Evolutionary conservation across 2,888 invertebrate species (phyloP).

Genomic region (Dromius quadrimaculatus): DNA sequence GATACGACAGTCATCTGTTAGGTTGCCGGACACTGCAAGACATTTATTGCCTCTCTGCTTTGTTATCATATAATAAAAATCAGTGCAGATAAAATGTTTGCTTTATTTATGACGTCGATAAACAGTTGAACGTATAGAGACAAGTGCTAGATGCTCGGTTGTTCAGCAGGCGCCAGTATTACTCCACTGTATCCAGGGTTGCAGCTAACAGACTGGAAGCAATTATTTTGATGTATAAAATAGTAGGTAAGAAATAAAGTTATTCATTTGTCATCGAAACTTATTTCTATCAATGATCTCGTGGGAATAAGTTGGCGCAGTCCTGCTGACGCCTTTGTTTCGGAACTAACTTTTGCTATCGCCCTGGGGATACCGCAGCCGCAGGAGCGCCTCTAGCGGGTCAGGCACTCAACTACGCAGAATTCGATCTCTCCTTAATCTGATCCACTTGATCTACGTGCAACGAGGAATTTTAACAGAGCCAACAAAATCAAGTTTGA

Average conservation of each 20-base stretch:
- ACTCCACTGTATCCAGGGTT: background rate
- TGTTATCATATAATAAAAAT: slow-evolving; percentile 52
- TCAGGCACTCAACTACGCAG: slow-evolving; percentile 21
- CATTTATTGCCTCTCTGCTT: slow-evolving; percentile 37
- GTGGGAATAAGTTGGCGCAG: slow-evolving; percentile 29
- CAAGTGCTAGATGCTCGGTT: background rate
- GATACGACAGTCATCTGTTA: slow-evolving; percentile 37
- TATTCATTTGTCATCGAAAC: slow-evolving; percentile 48
- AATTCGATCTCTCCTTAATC: slow-evolving; percentile 32
- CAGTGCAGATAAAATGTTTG: slow-evolving; percentile 42
- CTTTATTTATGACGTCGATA: slow-evolving; percentile 46
- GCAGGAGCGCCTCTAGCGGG: slow-evolving; percentile 24
- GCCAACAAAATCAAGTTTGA: background rate
- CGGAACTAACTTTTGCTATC: slow-evolving; percentile 50
- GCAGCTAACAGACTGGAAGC: background rate
- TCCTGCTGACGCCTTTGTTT: slow-evolving; percentile 51
- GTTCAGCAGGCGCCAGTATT: background rate
- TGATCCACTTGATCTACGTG: slow-evolving; percentile 43
- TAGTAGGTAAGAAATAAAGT: slow-evolving; percentile 11
- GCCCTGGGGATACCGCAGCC: slow-evolving; percentile 31
- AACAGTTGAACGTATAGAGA: slow-evolving; percentile 21
- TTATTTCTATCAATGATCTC: slow-evolving; percentile 38
- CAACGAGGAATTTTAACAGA: slow-evolving; percentile 23
- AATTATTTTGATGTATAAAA: background rate
- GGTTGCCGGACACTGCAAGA: slow-evolving; percentile 21